Percentiles rank a stretch among this genome's conserved stretches.
Evolutionary conservation across 2,888 invertebrate genomes (phyloP).

Genomic region (Atethmia centrago): DNA sequence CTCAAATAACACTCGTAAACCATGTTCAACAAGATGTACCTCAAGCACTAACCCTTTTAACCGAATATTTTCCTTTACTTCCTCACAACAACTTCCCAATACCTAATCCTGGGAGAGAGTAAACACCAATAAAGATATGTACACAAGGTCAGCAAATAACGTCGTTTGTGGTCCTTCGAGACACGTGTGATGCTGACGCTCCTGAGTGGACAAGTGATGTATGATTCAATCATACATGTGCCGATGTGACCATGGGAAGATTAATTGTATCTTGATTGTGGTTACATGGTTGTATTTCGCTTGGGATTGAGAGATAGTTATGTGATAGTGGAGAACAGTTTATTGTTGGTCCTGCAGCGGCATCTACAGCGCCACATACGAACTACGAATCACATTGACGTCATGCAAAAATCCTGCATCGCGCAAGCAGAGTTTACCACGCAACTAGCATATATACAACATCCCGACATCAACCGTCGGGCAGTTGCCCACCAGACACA

Average conservation of each 20-base stretch:
- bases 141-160: slow-evolving; percentile 42
- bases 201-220: not conserved
- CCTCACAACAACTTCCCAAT: not conserved
- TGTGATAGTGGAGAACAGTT: not conserved
- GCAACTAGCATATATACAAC: too few species aligned
- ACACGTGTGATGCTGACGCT: slow-evolving; percentile 11
- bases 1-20: not conserved
- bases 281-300: slow-evolving; percentile 1
- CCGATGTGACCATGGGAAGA: slow-evolving; percentile 13
- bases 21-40: not conserved
- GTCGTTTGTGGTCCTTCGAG: slow-evolving; percentile 33
- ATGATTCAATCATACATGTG: slow-evolving; percentile 29
- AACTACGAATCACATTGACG: too few species aligned
- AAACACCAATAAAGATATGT: slow-evolving; percentile 18
- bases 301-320: slow-evolving; percentile 7
- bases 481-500: too few species aligned
- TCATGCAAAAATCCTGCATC: too few species aligned
- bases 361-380: too few species aligned
- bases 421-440: too few species aligned
- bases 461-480: too few species aligned
- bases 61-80: slow-evolving; percentile 19
- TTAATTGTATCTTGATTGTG: slow-evolving; percentile 30
- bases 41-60: slow-evolving; percentile 1
- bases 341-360: not conserved
- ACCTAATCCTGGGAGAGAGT: slow-evolving; percentile 6